Conservation (phyloP, 2,113 vertebrate genomes). For the Vireo altiloquus region DNA sequence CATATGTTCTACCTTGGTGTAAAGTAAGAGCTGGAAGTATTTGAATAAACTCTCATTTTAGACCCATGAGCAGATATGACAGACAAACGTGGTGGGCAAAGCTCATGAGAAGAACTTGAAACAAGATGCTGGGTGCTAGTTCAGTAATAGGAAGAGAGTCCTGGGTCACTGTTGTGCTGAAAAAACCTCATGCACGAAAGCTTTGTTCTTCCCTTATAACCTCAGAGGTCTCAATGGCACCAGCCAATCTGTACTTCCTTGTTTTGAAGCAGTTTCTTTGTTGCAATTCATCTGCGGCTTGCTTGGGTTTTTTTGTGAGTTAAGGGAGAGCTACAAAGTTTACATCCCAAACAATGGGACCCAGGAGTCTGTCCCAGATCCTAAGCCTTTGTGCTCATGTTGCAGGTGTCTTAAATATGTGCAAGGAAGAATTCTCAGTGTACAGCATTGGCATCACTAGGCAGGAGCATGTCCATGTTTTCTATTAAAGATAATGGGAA, state of each 20-base stretch:
- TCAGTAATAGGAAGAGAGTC: not conserved
- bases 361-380: not conserved
- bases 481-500: not conserved
- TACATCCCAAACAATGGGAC: not conserved
- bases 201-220: not conserved
- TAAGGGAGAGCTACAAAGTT: not conserved
- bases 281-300: not conserved
- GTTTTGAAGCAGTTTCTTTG: not conserved
- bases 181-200: not conserved
- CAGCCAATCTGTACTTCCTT: not conserved
- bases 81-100: fast-evolving
- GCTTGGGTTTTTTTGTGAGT: not conserved
- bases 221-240: not conserved
- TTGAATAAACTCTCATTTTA: not conserved
- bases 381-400: not conserved
- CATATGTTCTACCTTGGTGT: not conserved
- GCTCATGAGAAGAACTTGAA: not conserved
- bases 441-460: fast-evolving
- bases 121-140: not conserved
- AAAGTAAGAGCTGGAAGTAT: not conserved
- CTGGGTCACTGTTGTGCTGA: not conserved
- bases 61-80: not conserved
- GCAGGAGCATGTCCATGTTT: fast-evolving
- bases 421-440: not conserved
- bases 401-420: fast-evolving